Percentiles rank a stretch among this genome's conserved stretches.
Evolutionary conservation across 1,140 invertebrate species (phyloP).

Genomic region (Phenacoccus solenopsis): DNA sequence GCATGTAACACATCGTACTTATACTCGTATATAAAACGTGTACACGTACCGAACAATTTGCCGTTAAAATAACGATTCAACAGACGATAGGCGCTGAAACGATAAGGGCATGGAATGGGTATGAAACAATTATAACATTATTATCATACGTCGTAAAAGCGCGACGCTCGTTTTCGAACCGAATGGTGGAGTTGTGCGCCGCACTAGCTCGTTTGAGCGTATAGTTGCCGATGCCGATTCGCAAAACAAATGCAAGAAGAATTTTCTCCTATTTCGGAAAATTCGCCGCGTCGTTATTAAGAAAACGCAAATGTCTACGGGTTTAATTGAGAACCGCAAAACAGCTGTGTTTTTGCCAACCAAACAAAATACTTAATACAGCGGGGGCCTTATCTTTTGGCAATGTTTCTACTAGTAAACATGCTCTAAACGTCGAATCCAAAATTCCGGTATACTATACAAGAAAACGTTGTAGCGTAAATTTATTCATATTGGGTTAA

Average conservation of each 20-base stretch:
- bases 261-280: neutral
- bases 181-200: too few relatives aligned
- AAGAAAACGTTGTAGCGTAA: slow-evolving; percentile 6
- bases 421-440: slow-evolving; percentile 13
- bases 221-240: neutral
- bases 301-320: slow-evolving; percentile 14
- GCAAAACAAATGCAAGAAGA: neutral
- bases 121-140: too few relatives aligned
- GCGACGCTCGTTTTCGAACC: too few relatives aligned
- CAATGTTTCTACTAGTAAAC: slow-evolving; percentile 13
- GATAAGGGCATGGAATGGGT: too few relatives aligned
- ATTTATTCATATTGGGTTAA: slow-evolving; percentile 16
- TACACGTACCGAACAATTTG: too few relatives aligned
- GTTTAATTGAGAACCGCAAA: slow-evolving; percentile 8
- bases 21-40: too few relatives aligned
- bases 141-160: too few relatives aligned
- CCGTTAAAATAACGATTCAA: too few relatives aligned
- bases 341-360: slow-evolving; percentile 16
- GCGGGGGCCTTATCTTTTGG: slow-evolving; percentile 11
- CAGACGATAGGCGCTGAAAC: too few relatives aligned
- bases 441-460: slow-evolving; percentile 8
- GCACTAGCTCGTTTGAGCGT: neutral
- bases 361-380: slow-evolving; percentile 10
- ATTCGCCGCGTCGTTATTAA: neutral
- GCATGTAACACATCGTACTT: too few relatives aligned